Conservation (phyloP, 2,888 invertebrate genomes). For the Mesoligia furuncula region DNA sequence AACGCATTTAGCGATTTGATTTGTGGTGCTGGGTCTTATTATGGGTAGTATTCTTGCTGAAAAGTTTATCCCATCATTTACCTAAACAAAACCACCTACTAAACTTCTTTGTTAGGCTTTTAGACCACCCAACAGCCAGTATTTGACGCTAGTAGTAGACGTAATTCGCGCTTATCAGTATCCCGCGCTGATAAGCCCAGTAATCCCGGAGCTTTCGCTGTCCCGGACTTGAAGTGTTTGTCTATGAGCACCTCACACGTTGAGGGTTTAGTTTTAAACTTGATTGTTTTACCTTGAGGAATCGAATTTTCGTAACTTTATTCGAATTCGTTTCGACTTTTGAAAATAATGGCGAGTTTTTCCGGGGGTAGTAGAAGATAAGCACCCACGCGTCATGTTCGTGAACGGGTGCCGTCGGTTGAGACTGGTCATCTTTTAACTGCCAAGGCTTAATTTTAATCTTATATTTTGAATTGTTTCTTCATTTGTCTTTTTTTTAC, state of each 20-base stretch:
- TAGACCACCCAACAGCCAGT: constrained; percentile 72
- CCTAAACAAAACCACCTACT: neutral
- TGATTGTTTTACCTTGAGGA: neutral
- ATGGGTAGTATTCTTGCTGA: neutral
- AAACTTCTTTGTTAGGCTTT: neutral
- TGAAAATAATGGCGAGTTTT: neutral
- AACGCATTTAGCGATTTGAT: no score
- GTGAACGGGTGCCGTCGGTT: no score
- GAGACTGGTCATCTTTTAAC: no score
- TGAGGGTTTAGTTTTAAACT: constrained; percentile 35
- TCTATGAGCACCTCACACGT: constrained; percentile 71
- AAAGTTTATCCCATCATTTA: neutral
- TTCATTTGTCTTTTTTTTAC: no score
- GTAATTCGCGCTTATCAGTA: constrained; percentile 72
- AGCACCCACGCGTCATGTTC: no score
- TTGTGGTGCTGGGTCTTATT: neutral
- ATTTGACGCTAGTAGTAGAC: constrained; percentile 58
- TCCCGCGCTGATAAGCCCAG: constrained; percentile 63
- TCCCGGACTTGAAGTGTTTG: constrained; percentile 67
- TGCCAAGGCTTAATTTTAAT: no score
- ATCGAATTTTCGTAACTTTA: neutral
- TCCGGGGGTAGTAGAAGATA: no score
- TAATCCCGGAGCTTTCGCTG: constrained; percentile 71
- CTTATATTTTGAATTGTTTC: no score
- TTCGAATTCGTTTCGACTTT: neutral